Evolutionary conservation across 2,888 invertebrate genomes (phyloP), one percentile per base, ranked within the genome.

Genomic region (Plagiodera versicolora): DNA sequence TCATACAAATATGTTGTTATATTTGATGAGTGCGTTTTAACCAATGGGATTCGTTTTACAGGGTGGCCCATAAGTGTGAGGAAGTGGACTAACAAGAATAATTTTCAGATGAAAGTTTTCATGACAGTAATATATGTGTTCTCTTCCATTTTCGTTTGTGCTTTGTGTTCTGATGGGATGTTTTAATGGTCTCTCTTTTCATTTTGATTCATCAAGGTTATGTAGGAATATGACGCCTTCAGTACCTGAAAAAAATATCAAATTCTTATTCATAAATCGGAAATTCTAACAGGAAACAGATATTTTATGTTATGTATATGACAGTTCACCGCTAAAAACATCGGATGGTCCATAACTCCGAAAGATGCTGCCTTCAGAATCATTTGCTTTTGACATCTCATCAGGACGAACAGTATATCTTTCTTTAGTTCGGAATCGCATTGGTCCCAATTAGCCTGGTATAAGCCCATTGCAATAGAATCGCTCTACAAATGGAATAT

Each of bases 221-320:
- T 53, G 28, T 65, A 65, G 5, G 65, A 62, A 47, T 65, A 65
- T 9, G 65, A 56, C 20, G 56, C 65, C 24, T 65, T 65, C 44
- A 61, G 14, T 24, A 65, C 60, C 61, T 62, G 30, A 10, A 61
- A 61, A 49, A 53, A 20, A 54, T 10, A 48, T 44, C 44, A 14
- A 24, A 24, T 24, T 24, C 24, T 24, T 24, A 24, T 5, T 24
- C 6, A 24, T 24, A 24, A n/a, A n/a, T n/a, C n/a, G n/a, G n/a
- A n/a, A n/a, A n/a, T n/a, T n/a, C n/a, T n/a, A n/a, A n/a, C n/a
- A n/a, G n/a, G n/a, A n/a, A n/a, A n/a, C n/a, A n/a, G n/a, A n/a
- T n/a, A n/a, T n/a, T n/a, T n/a, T n/a, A n/a, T n/a, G n/a, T n/a
- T n/a, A n/a, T n/a, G n/a, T 6, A 24, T 24, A 6, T 24, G 10